Base-by-base conservation (phyloP, 1,140 invertebrate genomes). In the Atta colombica region DNA sequence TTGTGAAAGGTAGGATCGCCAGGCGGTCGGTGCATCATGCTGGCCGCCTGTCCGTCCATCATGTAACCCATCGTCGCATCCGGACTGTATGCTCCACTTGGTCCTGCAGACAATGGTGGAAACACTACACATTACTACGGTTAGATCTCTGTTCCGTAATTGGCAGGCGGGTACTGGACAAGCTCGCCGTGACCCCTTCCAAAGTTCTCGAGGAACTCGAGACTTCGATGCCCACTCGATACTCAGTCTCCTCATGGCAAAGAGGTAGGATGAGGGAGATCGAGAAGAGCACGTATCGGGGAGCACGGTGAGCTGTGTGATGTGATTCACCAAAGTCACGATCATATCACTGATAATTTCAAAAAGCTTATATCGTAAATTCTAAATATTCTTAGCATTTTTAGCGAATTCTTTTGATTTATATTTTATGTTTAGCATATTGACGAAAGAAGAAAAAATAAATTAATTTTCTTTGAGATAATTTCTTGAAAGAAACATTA, bases 41-140 rank as follows among this genome's bases (percentile, higher is more conserved):
- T 94, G 94, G 98, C 97, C 93, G 97, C 96, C 96, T 98, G 98
- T 92, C 98, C 98, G 96, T 99, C 98, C 98, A 99, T 98, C 98
- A 99, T 99, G 96, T 99, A 99, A 92, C 98, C 98, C 97, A 99
- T 99, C 93, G 97, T 97, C 92, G 98, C 97, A 94, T 99, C 98
- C 88, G 98, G 98, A 96, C 98, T 99, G 96, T 99, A 99, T 80
- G 98, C 98, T 94, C 98, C 98, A 96, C 98, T 98, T 95, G 98
- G 98, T 96, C 98, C 98, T 96, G 98, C 97, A 96, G 98, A 98
- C 93, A 95, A 95, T 93, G 98, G 98, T 94, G 97, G 97, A 96
- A 98, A 98, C 94, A 98, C 98, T 98, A 97, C 96, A 94, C 94
- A 95, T 96, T 95, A 96, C 93, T 95, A 95, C 85, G 95, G 95